Evolutionary conservation across 2,888 invertebrate genomes (phyloP).

Genomic region (Apotomis capreana): DNA sequence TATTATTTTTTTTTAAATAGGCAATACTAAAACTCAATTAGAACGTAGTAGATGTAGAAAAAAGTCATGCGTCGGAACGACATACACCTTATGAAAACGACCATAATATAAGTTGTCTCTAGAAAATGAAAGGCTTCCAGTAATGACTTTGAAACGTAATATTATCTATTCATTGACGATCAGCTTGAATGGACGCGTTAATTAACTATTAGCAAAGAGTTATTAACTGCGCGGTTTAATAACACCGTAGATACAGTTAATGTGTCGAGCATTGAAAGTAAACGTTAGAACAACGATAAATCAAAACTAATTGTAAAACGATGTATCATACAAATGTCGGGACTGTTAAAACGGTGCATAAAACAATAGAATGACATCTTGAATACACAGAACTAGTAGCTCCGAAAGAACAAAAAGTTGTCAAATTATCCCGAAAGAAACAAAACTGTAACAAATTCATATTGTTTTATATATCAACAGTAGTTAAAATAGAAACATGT

Average conservation of each 20-base stretch:
- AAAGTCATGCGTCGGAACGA: too few species aligned
- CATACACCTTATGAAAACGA: background rate
- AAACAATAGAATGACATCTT: conserved; percentile 15
- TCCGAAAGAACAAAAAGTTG: conserved; percentile 1
- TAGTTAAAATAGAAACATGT: conserved; percentile 67
- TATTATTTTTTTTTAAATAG: background rate
- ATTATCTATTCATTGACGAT: conserved; percentile 38
- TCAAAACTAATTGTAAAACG: conserved; percentile 1
- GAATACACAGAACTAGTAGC: conserved; percentile 10
- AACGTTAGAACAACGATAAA: background rate
- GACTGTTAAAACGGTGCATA: background rate
- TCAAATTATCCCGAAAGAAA: conserved; percentile 7
- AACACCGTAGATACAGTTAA: conserved; percentile 32
- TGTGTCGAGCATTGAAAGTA: conserved; percentile 14
- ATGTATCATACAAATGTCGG: background rate
- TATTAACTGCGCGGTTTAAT: conserved; percentile 32
- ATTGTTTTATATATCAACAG: conserved; percentile 59
- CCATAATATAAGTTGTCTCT: background rate
- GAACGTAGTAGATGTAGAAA: too few species aligned
- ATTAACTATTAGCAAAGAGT: conserved; percentile 38
- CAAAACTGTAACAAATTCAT: conserved; percentile 50
- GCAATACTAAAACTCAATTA: too few species aligned
- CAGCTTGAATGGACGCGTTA: conserved; percentile 24
- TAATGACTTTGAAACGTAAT: conserved; percentile 33
- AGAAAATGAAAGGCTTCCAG: conserved; percentile 15